Evolutionary conservation across 1,140 invertebrate species (phyloP), one percentile per base, ranked within the genome.

Genomic region (Vollenhovia emeryi): DNA sequence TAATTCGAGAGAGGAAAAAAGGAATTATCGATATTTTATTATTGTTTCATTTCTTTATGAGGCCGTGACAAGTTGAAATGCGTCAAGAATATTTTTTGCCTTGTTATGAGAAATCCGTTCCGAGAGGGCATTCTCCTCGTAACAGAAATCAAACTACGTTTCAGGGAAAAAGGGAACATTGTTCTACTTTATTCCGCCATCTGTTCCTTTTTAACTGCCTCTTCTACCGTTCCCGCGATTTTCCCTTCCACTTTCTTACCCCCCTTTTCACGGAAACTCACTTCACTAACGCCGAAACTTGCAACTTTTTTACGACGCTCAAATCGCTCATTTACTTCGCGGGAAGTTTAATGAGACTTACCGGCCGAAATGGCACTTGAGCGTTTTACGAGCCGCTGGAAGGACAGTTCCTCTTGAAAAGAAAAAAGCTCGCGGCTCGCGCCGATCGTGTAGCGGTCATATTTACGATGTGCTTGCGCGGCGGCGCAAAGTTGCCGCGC

Each of bases 291-390:
- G 57, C 33, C 52, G 24, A 80, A 88, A 83, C 73, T 83, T 86
- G 74, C 83, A 71, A 57, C 64, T 86, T 85, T 87, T 88, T 87
- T 86, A 89, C 62, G 59, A 86, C 66, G 33, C 82, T 84, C 59
- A 40, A 89, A 86, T 89, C 82, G 75, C 75, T 57, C 87, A 68
- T 85, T 86, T 57, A 80, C 48, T 43, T 33, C n/a, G 33, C 30
- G 71, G 40, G 40, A 89, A 86, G 84, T 89, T 88, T 73, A 89
- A 89, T 74, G 76, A 83, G 36, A 85, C 21, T 62, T 50, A 45
- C 45, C 21, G 21, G n/a, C 24, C 68, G 43, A 64, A 82, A 79
- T 59, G 68, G 30, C 43, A 52, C 59, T 55, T 36, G 45, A 48
- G 40, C 24, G 45, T 88, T 86, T 86, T 88, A 76, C 4, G 83